Percentiles rank a stretch among this genome's conserved stretches.
phyloP scores from a whole-genome alignment of 2,113 vertebrate species.

The mouse (Mus musculus) region GRCm39 chr7:122742001-122742500 shows the following conservation, averaged over 20 bases:
- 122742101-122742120: neutral
- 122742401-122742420: neutral
- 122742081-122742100: neutral
- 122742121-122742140: neutral
- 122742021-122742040: slow-evolving; percentile 15
- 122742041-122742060: slow-evolving; percentile 1
- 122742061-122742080: neutral
- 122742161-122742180: neutral
- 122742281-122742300: neutral
- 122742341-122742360: slow-evolving; percentile 42
- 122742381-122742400: neutral
- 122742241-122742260: neutral
- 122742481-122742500: neutral
- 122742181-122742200: neutral
- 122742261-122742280: neutral
- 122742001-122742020: neutral
- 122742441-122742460: slow-evolving; percentile 18
- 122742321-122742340: slow-evolving; percentile 12
- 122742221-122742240: slow-evolving; percentile 6
- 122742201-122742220: neutral
- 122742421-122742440: slow-evolving; percentile 33
- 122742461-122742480: slow-evolving; percentile 41
- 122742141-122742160: accelerated
- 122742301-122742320: neutral
- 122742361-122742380: slow-evolving; percentile 50